Percentiles rank a stretch among this genome's conserved stretches.
phyloP scores from a whole-genome alignment of 2,888 invertebrate genomes.

The Torymus texanus region DNA sequence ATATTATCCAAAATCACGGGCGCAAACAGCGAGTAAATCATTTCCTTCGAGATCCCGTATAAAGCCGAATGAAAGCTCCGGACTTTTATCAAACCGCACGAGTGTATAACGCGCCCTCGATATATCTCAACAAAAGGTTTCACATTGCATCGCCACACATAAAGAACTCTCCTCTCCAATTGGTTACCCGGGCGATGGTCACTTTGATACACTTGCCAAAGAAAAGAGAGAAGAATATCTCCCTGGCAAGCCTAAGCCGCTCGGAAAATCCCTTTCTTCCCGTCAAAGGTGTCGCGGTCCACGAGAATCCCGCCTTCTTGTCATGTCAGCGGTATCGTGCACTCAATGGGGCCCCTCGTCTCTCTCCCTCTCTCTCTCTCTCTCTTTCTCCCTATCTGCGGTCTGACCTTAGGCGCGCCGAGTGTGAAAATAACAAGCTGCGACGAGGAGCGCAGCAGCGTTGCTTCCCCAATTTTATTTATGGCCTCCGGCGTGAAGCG shows the following conservation, averaged over 20 bases:
- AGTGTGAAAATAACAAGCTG: conserved; percentile 73
- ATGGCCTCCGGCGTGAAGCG: conserved; percentile 49
- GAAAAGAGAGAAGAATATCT: conserved; percentile 54
- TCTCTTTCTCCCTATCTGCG: conserved; percentile 56
- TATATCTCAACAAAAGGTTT: conserved; percentile 44
- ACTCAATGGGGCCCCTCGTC: conserved; percentile 64
- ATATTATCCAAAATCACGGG: too few relatives aligned
- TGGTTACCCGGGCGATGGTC: conserved; percentile 69
- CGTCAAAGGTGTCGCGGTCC: conserved; percentile 27
- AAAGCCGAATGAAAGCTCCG: conserved; percentile 1
- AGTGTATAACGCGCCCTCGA: neutral
- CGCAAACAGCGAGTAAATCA: too few relatives aligned
- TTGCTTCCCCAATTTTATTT: conserved; percentile 65
- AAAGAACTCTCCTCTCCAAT: conserved; percentile 60
- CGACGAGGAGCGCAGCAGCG: conserved; percentile 25
- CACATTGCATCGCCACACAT: conserved; percentile 22
- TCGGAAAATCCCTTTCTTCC: conserved; percentile 19
- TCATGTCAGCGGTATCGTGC: conserved; percentile 64
- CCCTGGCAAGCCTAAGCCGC: conserved; percentile 62
- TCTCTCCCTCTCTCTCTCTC: conserved; percentile 21
- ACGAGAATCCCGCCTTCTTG: conserved; percentile 66
- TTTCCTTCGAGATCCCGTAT: neutral
- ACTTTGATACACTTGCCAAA: conserved; percentile 64
- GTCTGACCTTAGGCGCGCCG: conserved; percentile 58
- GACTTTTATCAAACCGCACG: neutral